phyloP scores from a whole-genome alignment of 1,140 invertebrate genomes.

The Sarcophaga bullata region DNA sequence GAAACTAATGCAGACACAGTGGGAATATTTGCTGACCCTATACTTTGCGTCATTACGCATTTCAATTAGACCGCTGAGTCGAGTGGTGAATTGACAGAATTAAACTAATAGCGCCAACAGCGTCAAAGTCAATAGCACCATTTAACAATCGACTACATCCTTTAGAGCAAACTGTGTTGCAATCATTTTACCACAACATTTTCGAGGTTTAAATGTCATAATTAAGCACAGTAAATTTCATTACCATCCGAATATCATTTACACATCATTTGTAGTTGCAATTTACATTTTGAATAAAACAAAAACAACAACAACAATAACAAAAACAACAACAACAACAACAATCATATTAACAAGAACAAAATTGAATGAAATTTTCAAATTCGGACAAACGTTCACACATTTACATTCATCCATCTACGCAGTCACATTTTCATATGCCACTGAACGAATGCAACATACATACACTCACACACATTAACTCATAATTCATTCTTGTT shows the following conservation, averaged over 20 bases:
- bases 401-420: too few species aligned
- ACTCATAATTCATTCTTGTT: background rate
- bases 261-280: conserved; percentile 35
- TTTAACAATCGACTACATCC: background rate
- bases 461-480: background rate
- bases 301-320: background rate
- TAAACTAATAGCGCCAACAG: conserved; percentile 19
- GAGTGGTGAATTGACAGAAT: conserved; percentile 34
- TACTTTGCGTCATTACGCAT: conserved; percentile 31
- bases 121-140: background rate
- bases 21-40: conserved; percentile 21
- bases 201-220: conserved; percentile 39
- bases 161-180: background rate
- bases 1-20: background rate
- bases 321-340: background rate
- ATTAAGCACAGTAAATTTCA: conserved; percentile 38
- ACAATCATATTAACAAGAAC: too few species aligned
- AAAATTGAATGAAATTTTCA: too few species aligned
- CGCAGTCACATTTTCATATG: too few species aligned
- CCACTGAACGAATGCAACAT: background rate
- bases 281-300: background rate
- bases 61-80: conserved; percentile 36
- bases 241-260: conserved; percentile 36
- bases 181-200: conserved; percentile 28
- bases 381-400: too few species aligned